Base-by-base conservation (phyloP, 2,113 vertebrate species). In the Planiliza haematocheilus region DNA sequence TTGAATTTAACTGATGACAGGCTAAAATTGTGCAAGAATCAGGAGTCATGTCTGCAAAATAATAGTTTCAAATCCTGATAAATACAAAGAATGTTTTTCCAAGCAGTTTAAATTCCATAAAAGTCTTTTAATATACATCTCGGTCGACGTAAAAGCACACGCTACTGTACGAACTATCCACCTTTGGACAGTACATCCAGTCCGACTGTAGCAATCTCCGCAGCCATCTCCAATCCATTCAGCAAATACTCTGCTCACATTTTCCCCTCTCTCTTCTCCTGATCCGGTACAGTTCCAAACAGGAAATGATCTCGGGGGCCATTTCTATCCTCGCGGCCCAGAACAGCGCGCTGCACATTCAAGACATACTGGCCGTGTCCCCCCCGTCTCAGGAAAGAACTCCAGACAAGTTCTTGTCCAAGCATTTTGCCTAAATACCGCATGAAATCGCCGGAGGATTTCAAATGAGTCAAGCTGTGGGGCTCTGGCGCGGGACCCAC, bases 381-480 rank as follows among this genome's bases (percentile, higher is more conserved):
- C 63, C n/a, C 76, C 71, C 34, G 70, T 84, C 80, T 79, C 78
- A 76, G 84, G 79, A 89, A 86, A 77, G 74, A 82, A 73, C 82
- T 88, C 82, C 81, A 84, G 87, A 89, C 85, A 1, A 84, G 51
- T 79, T 88, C 82, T 80, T 78, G 89, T 88, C 84, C 77, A 84
- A 86, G 71, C 70, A 76, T 88, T 82, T 85, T 10, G 4, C 37
- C 56, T 78, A 83, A 90, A 83, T 79, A 52, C 78, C 17, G 76
- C 86, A 74, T 86, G 70, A 90, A 87, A 87, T 87, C 43, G 24
- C 74, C 51, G 51, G 75, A 77, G 79, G 79, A 83, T 90, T 85
- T 82, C 36, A 62, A 71, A 66, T 70, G 71, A 83, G 83, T 78
- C 70, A 53, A 84, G 83, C 85, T 83, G 76, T 84, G 83, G 86